These are phyloP conservation scores for Zonotrichia leucophrys DNA, from an alignment of 2,113 vertebrate genomes.

Conservation along the genomic window DNA sequence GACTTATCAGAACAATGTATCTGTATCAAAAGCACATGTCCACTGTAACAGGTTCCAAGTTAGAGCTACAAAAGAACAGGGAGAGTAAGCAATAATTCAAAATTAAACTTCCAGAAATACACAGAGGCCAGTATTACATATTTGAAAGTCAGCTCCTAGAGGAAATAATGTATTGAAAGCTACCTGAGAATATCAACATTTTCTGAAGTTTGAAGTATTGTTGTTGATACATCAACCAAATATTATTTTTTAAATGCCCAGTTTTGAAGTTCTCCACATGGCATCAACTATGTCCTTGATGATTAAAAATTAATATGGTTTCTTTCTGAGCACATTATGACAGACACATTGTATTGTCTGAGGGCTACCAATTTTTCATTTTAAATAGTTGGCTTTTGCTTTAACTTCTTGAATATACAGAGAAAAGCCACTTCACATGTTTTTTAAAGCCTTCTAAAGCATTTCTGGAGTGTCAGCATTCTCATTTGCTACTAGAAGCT, in stretches of 20 bases:
- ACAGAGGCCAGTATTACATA: not conserved
- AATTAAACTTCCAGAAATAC: not conserved
- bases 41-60: not conserved
- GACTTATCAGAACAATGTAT: not conserved
- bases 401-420: constrained; percentile 47
- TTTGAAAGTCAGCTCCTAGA: not conserved
- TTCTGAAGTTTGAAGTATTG: not conserved
- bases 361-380: constrained; percentile 31
- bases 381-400: constrained; percentile 52
- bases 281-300: not conserved
- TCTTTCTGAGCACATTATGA: not conserved
- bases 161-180: not conserved
- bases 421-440: constrained; percentile 49
- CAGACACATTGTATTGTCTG: not conserved
- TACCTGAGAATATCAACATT: not conserved
- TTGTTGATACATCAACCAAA: not conserved
- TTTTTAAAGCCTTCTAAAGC: constrained; percentile 53
- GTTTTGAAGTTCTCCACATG: not conserved
- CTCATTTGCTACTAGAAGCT: constrained; percentile 59
- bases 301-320: not conserved
- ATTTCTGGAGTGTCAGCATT: constrained; percentile 57
- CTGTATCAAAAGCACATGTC: not conserved
- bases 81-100: not conserved
- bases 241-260: not conserved
- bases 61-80: not conserved